Conservation (phyloP, 2,113 vertebrate species). For the Chionomys nivalis region DNA sequence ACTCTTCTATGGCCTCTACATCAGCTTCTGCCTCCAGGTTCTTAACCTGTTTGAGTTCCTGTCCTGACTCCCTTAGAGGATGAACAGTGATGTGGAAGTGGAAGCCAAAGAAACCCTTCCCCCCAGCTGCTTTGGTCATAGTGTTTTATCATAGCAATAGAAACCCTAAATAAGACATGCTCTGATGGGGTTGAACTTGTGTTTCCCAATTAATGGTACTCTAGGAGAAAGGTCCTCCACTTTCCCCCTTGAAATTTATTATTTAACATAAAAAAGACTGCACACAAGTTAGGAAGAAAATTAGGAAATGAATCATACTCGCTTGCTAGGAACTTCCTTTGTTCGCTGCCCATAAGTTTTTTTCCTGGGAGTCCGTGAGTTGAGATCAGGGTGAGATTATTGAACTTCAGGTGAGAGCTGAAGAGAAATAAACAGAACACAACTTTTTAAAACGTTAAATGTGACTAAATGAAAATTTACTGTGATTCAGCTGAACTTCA, state of each 20-base stretch:
- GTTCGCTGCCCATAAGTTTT: slow-evolving; percentile 67
- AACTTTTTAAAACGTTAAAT: not conserved
- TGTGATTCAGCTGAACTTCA: not conserved
- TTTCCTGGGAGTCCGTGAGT: slow-evolving; percentile 89
- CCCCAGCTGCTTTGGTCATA: not conserved
- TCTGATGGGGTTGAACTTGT: not conserved
- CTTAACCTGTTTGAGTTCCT: not conserved
- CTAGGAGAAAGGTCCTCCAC: not conserved
- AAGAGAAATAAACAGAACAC: slow-evolving; percentile 64
- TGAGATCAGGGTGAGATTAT: slow-evolving; percentile 94
- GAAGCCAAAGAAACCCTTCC: not conserved
- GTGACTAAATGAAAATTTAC: not conserved
- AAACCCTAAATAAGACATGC: not conserved
- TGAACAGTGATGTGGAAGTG: not conserved
- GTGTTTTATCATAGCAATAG: not conserved
- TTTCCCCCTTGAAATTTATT: slow-evolving; percentile 17
- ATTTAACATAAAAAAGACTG: not conserved
- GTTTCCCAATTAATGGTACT: not conserved
- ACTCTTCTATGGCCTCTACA: not conserved
- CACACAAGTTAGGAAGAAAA: not conserved
- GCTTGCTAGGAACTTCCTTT: slow-evolving; percentile 90
- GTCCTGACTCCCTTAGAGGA: not conserved
- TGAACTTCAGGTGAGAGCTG: slow-evolving; percentile 95
- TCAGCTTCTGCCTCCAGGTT: not conserved
- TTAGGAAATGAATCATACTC: slow-evolving; percentile 86